Evolutionary conservation across 1,140 invertebrate genomes (phyloP).

Genomic region (Hormaphis cornu): DNA sequence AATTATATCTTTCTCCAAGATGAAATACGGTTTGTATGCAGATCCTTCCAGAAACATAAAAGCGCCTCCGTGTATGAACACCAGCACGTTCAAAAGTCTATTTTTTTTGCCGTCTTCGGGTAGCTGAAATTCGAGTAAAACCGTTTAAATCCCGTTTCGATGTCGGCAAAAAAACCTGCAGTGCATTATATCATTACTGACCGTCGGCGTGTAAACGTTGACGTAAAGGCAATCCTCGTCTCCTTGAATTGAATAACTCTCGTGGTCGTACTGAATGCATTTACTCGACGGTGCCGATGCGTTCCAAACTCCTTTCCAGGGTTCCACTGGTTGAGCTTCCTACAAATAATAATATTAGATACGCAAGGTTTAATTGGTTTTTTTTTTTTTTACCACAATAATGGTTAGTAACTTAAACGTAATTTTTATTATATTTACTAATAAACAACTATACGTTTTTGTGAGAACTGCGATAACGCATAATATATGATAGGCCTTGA

Average conservation of each 20-base stretch:
- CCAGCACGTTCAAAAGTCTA: constrained; percentile 40
- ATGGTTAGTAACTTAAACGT: no score
- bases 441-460: no score
- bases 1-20: constrained; percentile 50
- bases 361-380: no score
- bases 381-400: no score
- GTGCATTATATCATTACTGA: not conserved
- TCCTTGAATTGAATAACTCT: constrained; percentile 34
- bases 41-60: constrained; percentile 44
- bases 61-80: constrained; percentile 48
- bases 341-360: not conserved
- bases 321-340: constrained; percentile 32
- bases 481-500: no score
- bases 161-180: not conserved
- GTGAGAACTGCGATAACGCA: no score
- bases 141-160: not conserved
- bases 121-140: not conserved
- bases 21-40: constrained; percentile 41
- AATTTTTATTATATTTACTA: no score
- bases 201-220: constrained; percentile 35
- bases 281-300: constrained; percentile 1
- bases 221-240: constrained; percentile 37
- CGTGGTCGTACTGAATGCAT: constrained; percentile 33
- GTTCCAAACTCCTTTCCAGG: constrained; percentile 33
- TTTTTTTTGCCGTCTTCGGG: not conserved